Conservation (phyloP, 2,888 invertebrate species). For the Drosophila mercatorum region DNA sequence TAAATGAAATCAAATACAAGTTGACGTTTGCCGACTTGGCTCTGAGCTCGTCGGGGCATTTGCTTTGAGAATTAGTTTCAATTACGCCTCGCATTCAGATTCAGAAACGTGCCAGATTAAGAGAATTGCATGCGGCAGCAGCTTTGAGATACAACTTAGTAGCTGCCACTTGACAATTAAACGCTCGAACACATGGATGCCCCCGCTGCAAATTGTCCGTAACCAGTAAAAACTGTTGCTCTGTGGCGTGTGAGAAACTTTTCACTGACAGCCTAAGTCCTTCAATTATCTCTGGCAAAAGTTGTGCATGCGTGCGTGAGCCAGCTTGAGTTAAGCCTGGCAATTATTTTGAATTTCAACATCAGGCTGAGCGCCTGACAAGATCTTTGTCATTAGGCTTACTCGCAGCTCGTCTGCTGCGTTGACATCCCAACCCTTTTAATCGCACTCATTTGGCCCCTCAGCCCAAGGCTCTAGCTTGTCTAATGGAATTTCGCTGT, state of each 20-base stretch:
- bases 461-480: constrained; percentile 10
- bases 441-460: constrained; percentile 7
- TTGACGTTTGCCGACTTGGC: constrained; percentile 34
- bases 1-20: constrained; percentile 50
- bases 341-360: constrained; percentile 39
- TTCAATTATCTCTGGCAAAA: constrained; percentile 34
- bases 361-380: not conserved
- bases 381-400: constrained; percentile 5
- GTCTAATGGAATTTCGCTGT: constrained; percentile 31
- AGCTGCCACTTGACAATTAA: constrained; percentile 40
- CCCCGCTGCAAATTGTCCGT: not conserved
- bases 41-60: constrained; percentile 44
- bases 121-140: constrained; percentile 9
- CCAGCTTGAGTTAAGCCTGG: constrained; percentile 27
- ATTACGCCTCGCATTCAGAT: constrained; percentile 52
- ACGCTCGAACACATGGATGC: not conserved
- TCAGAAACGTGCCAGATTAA: constrained; percentile 26
- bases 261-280: constrained; percentile 10
- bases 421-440: constrained; percentile 28
- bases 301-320: not conserved
- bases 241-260: not conserved
- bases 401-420: not conserved
- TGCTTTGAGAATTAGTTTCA: constrained; percentile 75
- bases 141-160: constrained; percentile 12
- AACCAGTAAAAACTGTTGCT: not conserved